Evolutionary conservation across 2,113 vertebrate genomes (phyloP).

Genomic region (Mesocricetus auratus): DNA sequence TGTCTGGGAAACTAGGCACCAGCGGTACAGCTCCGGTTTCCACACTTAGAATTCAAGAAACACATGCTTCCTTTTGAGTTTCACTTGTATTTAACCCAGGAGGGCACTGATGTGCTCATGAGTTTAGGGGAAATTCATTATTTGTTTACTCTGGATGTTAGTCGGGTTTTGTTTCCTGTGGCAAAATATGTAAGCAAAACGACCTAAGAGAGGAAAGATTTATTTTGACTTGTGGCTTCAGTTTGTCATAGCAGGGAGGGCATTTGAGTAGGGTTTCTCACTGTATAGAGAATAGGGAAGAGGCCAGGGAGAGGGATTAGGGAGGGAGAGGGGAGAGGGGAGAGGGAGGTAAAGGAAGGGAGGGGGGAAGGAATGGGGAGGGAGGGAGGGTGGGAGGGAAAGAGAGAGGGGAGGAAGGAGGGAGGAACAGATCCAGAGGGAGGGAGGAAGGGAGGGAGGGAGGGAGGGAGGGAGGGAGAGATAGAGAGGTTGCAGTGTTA

Average conservation of each 20-base stretch:
- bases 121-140: not conserved
- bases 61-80: not conserved
- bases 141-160: not conserved
- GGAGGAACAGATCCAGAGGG: too few relatives aligned
- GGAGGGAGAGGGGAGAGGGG: rapidly evolving
- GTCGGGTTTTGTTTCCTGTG: not conserved
- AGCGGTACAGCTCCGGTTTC: not conserved
- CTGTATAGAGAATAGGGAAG: not conserved
- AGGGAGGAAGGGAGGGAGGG: too few relatives aligned
- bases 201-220: not conserved
- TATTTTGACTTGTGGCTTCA: not conserved
- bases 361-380: too few relatives aligned
- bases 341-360: not conserved
- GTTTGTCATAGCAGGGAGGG: not conserved
- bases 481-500: not conserved
- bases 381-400: too few relatives aligned
- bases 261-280: not conserved
- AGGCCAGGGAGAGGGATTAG: not conserved
- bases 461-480: too few relatives aligned
- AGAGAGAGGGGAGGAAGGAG: too few relatives aligned
- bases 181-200: not conserved
- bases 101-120: not conserved
- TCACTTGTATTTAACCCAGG: not conserved
- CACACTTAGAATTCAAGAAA: not conserved
- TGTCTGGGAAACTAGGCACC: not conserved